phyloP scores from a whole-genome alignment of 2,797 vertebrate genomes.

The Enteromius treurensis region DNA sequence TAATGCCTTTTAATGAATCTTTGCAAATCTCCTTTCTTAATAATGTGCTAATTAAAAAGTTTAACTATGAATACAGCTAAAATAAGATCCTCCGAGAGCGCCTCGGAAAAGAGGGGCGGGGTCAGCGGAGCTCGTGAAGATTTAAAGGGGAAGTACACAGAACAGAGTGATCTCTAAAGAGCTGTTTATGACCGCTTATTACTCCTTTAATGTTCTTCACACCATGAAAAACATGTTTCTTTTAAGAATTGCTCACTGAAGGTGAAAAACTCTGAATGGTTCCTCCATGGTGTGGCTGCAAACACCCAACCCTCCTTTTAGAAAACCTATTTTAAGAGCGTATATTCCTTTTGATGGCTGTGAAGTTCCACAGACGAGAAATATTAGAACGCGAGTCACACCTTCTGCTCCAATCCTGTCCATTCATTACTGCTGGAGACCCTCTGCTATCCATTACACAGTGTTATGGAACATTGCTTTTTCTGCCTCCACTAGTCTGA shows the following conservation, averaged over 20 bases:
- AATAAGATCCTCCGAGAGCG: too few relatives aligned
- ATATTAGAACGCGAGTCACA: constrained; percentile 5
- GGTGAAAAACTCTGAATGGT: not conserved
- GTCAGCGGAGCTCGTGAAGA: too few relatives aligned
- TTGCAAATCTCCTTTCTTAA: too few relatives aligned
- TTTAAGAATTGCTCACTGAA: not conserved
- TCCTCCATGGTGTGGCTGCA: not conserved
- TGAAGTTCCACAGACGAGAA: constrained; percentile 15
- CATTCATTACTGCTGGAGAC: not conserved
- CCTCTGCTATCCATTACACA: constrained; percentile 21
- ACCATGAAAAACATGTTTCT: not conserved
- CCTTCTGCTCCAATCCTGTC: not conserved
- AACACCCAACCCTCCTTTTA: not conserved
- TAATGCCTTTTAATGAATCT: too few relatives aligned
- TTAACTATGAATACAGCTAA: too few relatives aligned
- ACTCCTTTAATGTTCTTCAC: not conserved
- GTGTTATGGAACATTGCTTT: constrained; percentile 4
- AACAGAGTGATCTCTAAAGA: too few relatives aligned
- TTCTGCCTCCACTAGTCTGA: not conserved
- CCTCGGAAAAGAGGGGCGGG: too few relatives aligned
- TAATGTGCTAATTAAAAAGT: too few relatives aligned
- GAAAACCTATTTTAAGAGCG: not conserved
- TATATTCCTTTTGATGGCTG: not conserved
- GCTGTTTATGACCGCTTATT: too few relatives aligned
- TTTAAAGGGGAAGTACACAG: too few relatives aligned